Conservation (phyloP, 1,140 invertebrate species). For the Temnothorax longispinosus region DNA sequence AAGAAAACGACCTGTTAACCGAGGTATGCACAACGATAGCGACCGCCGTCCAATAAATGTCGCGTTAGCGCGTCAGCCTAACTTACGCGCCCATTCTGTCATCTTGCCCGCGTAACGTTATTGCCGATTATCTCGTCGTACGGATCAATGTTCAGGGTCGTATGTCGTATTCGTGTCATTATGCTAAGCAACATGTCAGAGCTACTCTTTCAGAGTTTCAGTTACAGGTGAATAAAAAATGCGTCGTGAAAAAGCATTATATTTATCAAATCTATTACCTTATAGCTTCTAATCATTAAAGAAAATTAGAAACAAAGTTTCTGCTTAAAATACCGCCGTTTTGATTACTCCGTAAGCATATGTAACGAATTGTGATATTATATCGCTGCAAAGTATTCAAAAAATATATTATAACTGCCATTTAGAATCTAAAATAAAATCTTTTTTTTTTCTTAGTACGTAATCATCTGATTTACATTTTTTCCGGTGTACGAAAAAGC, state of each 20-base stretch:
- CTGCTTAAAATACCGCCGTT: not conserved
- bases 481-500: not conserved
- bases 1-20: constrained; percentile 78
- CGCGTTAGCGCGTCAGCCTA: constrained; percentile 55
- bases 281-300: not conserved
- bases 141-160: constrained; percentile 52
- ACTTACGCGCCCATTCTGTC: constrained; percentile 60
- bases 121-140: constrained; percentile 33
- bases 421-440: not conserved
- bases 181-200: constrained; percentile 2
- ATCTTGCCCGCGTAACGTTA: constrained; percentile 45
- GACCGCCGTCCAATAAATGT: constrained; percentile 75
- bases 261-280: not conserved
- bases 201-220: not conserved
- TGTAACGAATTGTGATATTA: not conserved
- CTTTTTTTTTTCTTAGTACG: not conserved
- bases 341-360: not conserved
- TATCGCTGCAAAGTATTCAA: not conserved
- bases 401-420: not conserved
- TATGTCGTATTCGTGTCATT: not conserved
- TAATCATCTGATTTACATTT: not conserved
- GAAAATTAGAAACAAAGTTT: not conserved
- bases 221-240: not conserved
- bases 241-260: not conserved
- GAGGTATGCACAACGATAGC: constrained; percentile 55